A percentile compares a stretch with the other conserved stretches of the same genome.
These are phyloP conservation scores for Melolontha melolontha DNA, from an alignment of 2,888 invertebrate genomes.

Conservation along the genomic window DNA sequence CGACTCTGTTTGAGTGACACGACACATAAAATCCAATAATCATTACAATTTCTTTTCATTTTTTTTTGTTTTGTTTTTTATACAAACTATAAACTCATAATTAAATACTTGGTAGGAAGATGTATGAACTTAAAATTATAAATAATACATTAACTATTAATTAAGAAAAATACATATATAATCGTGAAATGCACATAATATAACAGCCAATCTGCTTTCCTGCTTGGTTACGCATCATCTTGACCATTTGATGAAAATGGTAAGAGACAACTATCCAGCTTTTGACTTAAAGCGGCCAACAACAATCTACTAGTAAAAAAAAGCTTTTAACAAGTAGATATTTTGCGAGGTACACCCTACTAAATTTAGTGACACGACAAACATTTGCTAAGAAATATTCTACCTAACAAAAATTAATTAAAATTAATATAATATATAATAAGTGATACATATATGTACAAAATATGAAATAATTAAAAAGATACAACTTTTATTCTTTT, in stretches of 20 bases:
- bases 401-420: conserved; percentile 23
- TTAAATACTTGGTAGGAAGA: conserved; percentile 67
- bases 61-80: conserved; percentile 48
- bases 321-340: conserved; percentile 54
- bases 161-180: conserved; percentile 25
- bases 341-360: conserved; percentile 63
- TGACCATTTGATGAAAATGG: conserved; percentile 62
- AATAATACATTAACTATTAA: conserved; percentile 44
- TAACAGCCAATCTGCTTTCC: conserved; percentile 62
- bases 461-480: conserved; percentile 26
- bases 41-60: conserved; percentile 31
- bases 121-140: conserved; percentile 61
- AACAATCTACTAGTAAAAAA: conserved; percentile 56
- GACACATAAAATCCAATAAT: conserved; percentile 42
- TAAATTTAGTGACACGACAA: conserved; percentile 36
- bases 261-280: conserved; percentile 58
- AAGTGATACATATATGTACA: conserved; percentile 31
- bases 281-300: conserved; percentile 55
- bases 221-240: conserved; percentile 55
- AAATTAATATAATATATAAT: conserved; percentile 25
- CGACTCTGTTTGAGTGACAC: conserved; percentile 49
- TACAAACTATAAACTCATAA: conserved; percentile 53
- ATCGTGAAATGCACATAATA: conserved; percentile 58
- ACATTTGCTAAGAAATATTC: conserved; percentile 47
- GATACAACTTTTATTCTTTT: conserved; percentile 36